Evolutionary conservation across 2,888 invertebrate genomes (phyloP).

Genomic region (Zele albiditarsus): DNA sequence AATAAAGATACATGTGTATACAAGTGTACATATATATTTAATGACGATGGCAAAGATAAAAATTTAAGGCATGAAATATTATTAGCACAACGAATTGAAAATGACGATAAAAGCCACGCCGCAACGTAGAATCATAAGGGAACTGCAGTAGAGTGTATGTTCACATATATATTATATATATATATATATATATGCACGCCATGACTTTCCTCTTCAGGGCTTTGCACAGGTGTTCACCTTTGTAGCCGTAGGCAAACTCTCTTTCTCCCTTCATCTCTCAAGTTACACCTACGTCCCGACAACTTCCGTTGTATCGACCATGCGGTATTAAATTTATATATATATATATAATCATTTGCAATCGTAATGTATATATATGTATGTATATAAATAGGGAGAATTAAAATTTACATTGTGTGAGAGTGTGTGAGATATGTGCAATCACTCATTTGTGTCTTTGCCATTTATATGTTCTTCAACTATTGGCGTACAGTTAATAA

Average conservation of each 20-base stretch:
- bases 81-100: constrained; percentile 34
- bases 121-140: constrained; percentile 29
- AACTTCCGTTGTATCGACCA: constrained; percentile 43
- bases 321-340: constrained; percentile 16
- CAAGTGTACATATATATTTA: background rate
- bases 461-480: background rate
- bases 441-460: background rate
- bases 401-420: constrained; percentile 1
- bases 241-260: constrained; percentile 23
- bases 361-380: constrained; percentile 21
- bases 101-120: constrained; percentile 35
- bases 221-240: constrained; percentile 41
- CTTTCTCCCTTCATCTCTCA: constrained; percentile 31
- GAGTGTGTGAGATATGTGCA: background rate
- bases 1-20: background rate
- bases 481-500: background rate
- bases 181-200: constrained; percentile 13
- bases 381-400: background rate
- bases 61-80: constrained; percentile 23
- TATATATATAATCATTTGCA: constrained; percentile 21
- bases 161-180: constrained; percentile 21
- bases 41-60: constrained; percentile 12
- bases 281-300: constrained; percentile 45
- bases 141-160: constrained; percentile 28
- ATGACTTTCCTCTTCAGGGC: constrained; percentile 1